Conservation (phyloP, 2,113 vertebrate species). For the Gadus chalcogrammus region DNA sequence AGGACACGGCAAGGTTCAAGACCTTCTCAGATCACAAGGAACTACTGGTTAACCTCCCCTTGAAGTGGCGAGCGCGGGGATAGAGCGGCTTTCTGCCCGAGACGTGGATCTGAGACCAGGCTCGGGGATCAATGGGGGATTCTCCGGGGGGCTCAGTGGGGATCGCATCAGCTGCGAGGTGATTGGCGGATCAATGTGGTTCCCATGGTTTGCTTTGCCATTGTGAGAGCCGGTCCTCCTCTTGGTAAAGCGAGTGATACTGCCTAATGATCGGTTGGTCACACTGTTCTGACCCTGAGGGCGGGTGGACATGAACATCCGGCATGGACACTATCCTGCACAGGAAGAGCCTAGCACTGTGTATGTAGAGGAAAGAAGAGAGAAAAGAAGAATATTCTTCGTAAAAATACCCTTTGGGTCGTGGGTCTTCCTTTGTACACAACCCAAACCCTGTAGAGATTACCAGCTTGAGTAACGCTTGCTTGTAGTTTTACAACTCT, state of each 20-base stretch:
- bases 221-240: slow-evolving; percentile 56
- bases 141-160: slow-evolving; percentile 55
- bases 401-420: too few relatives aligned
- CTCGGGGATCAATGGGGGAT: slow-evolving; percentile 68
- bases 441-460: too few relatives aligned
- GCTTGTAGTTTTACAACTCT: too few relatives aligned
- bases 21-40: slow-evolving; percentile 75
- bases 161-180: slow-evolving; percentile 59
- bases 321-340: slow-evolving; percentile 11
- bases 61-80: slow-evolving; percentile 69
- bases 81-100: slow-evolving; percentile 56
- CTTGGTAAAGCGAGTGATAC: slow-evolving; percentile 31
- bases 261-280: slow-evolving; percentile 30
- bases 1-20: slow-evolving; percentile 69
- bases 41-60: slow-evolving; percentile 75
- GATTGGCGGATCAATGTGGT: slow-evolving; percentile 70
- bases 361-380: too few relatives aligned
- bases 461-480: too few relatives aligned
- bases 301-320: slow-evolving; percentile 9
- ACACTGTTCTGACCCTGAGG: slow-evolving; percentile 3
- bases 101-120: slow-evolving; percentile 65
- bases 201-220: slow-evolving; percentile 69
- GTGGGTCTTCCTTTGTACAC: too few relatives aligned
- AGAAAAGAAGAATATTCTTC: neutral
- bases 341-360: neutral